phyloP scores from a whole-genome alignment of 2,113 vertebrate genomes.

The Neofelis nebulosa region DNA sequence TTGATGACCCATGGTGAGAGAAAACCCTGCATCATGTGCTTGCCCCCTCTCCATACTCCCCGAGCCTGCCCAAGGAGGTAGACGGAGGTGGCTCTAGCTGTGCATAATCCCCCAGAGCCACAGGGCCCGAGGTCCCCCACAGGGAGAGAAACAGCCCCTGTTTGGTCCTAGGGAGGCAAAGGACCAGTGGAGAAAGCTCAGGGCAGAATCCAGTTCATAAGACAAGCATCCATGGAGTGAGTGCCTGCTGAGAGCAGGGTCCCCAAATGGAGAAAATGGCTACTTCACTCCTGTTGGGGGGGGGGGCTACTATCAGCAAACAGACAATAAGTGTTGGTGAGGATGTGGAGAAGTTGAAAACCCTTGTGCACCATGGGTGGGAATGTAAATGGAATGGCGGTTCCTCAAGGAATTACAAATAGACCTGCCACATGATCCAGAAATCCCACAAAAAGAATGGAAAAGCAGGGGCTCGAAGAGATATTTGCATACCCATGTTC shows the following conservation, averaged over 20 bases:
- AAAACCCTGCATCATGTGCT: accelerated
- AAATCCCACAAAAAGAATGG: not conserved
- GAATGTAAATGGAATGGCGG: not conserved
- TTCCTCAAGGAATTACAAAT: not conserved
- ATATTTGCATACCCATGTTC: not conserved
- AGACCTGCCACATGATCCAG: not conserved
- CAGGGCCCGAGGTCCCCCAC: not conserved
- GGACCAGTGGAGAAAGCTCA: not conserved
- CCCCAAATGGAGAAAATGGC: not conserved
- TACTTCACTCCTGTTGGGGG: not conserved
- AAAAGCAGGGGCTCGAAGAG: not conserved
- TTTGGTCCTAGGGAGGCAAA: not conserved
- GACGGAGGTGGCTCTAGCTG: not conserved
- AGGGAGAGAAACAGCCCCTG: not conserved
- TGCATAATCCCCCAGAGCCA: not conserved
- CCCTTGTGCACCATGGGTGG: not conserved
- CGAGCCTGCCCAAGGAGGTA: not conserved
- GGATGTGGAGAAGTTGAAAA: not conserved
- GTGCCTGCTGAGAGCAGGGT: not conserved
- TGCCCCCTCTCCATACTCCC: too few species aligned
- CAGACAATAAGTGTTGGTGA: not conserved
- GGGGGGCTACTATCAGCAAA: not conserved
- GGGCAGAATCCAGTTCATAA: not conserved
- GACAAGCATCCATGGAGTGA: not conserved
- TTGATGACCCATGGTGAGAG: not conserved